Percentiles rank a stretch among this genome's conserved stretches.
Evolutionary conservation across 2,888 invertebrate genomes (phyloP).

Genomic region (Gryllus longicercus): DNA sequence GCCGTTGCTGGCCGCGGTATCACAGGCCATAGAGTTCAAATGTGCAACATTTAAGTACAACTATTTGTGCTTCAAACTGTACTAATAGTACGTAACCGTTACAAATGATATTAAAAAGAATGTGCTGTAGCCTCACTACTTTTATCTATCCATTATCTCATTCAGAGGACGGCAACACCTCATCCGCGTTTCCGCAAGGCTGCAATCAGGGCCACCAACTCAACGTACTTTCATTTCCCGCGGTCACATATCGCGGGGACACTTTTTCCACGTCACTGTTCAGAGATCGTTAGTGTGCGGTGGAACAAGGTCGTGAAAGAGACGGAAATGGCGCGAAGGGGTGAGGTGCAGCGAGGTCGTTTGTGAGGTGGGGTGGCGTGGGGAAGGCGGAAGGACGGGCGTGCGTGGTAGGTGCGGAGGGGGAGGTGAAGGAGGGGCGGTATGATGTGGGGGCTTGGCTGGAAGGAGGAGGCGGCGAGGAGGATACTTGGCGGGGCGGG

Average conservation of each 20-base stretch:
- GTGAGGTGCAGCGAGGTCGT: not conserved
- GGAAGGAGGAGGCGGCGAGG: not conserved
- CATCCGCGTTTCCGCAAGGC: no score
- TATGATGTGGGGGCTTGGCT: not conserved
- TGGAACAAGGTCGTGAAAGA: not conserved
- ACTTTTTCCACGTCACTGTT: not conserved
- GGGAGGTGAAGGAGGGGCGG: not conserved
- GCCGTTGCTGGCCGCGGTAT: no score
- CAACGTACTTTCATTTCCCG: not conserved
- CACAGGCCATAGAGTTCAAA: no score
- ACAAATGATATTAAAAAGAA: no score
- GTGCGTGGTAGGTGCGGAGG: not conserved
- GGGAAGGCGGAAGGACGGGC: not conserved
- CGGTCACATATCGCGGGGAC: not conserved
- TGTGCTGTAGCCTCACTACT: no score
- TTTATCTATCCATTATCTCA: no score
- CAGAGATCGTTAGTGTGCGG: not conserved
- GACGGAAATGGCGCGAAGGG: not conserved
- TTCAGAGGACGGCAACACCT: no score
- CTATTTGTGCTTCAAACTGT: no score
- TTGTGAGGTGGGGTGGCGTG: not conserved
- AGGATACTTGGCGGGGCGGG: not conserved
- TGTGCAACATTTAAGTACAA: no score
- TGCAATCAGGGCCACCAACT: no score
- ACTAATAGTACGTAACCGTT: no score